These are phyloP conservation scores for Isichthys henryi DNA, from an alignment of 2,113 vertebrate genomes.

Conservation along the genomic window DNA sequence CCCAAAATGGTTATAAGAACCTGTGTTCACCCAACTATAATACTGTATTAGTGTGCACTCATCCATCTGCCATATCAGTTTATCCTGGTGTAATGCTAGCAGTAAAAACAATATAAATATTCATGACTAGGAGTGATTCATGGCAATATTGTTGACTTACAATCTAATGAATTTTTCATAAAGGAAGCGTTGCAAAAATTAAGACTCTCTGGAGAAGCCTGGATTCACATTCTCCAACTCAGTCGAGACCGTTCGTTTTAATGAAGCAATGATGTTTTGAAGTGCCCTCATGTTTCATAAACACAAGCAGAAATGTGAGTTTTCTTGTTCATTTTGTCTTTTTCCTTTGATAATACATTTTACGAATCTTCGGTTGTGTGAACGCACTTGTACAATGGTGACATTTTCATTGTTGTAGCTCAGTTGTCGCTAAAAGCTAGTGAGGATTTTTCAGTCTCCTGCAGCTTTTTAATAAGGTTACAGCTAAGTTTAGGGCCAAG, in stretches of 20 bases:
- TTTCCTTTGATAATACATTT: neutral
- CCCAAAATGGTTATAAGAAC: neutral
- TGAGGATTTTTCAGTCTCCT: neutral
- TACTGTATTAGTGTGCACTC: neutral
- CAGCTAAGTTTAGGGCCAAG: neutral
- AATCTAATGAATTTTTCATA: slow-evolving; percentile 2
- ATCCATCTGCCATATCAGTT: neutral
- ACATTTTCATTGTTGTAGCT: neutral
- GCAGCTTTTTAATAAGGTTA: neutral
- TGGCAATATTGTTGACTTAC: neutral
- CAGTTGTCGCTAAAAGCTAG: neutral
- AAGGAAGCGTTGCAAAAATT: neutral
- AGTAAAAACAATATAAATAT: neutral
- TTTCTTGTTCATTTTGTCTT: neutral
- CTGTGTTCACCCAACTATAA: neutral
- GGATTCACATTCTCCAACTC: neutral
- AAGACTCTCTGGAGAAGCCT: neutral
- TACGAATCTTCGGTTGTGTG: neutral
- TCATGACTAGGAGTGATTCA: neutral
- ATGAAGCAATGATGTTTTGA: neutral
- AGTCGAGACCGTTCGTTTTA: neutral
- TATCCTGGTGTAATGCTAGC: neutral
- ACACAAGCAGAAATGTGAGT: neutral
- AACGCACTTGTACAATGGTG: neutral
- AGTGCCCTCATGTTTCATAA: neutral